These are phyloP conservation scores for Anabacerthia variegaticeps DNA, from an alignment of 2,797 vertebrate genomes.

Conservation along the genomic window DNA sequence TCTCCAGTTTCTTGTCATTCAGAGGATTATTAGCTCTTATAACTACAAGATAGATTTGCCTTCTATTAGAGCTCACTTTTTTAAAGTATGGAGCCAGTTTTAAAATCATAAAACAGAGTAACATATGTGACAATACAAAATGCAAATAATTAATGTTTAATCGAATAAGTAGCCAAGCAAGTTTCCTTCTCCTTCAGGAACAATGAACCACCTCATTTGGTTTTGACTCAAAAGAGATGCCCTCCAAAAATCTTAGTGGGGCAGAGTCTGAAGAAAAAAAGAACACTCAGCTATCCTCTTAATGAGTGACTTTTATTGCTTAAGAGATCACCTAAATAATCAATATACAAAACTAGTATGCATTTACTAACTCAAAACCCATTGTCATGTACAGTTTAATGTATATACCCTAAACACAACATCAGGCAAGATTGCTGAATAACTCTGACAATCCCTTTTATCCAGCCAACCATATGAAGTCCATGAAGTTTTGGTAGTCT, in stretches of 20 bases:
- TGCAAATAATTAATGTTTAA: neutral
- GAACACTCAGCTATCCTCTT: neutral
- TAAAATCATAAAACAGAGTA: neutral
- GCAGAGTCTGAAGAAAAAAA: neutral
- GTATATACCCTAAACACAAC: neutral
- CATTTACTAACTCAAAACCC: neutral
- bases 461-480: neutral
- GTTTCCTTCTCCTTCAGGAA: neutral
- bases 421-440: neutral
- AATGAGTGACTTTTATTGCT: neutral
- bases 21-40: neutral
- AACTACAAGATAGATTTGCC: neutral
- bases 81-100: neutral
- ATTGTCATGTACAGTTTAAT: neutral
- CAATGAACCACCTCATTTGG: neutral
- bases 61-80: neutral
- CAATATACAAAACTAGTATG: neutral
- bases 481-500: neutral
- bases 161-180: neutral
- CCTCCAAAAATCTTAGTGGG: neutral
- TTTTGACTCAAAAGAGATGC: neutral
- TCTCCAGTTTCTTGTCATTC: neutral
- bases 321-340: neutral
- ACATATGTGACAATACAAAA: neutral
- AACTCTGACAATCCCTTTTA: neutral